phyloP scores from a whole-genome alignment of 2,888 invertebrate species.

The Phortica okadai region DNA sequence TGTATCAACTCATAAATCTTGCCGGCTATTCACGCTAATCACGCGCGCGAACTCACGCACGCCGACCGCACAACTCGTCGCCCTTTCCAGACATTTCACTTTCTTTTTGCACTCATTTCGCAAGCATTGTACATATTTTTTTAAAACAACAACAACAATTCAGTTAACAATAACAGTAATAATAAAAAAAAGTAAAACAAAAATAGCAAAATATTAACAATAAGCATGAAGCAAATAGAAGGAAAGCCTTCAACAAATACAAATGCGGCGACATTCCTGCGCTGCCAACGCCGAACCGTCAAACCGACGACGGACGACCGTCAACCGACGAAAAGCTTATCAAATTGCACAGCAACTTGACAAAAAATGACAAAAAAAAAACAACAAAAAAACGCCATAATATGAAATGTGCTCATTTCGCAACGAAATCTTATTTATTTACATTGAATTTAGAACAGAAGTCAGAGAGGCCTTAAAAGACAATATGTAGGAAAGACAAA shows the following conservation, averaged over 20 bases:
- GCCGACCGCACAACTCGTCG: not conserved
- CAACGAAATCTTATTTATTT: not conserved
- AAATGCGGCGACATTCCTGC: constrained; percentile 7
- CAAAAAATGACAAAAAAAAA: constrained; percentile 22
- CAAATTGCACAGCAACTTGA: constrained; percentile 42
- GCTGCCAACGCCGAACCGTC: not conserved
- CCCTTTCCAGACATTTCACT: not conserved
- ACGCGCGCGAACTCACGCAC: not conserved
- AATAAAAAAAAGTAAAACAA: not conserved
- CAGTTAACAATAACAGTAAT: too few relatives aligned
- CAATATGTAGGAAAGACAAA: constrained; percentile 30
- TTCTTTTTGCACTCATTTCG: not conserved
- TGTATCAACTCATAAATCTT: not conserved
- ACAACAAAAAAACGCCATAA: not conserved
- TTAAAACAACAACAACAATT: too few relatives aligned
- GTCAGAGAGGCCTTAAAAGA: constrained; percentile 5
- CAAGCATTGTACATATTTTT: not conserved
- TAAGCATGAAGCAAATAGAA: not conserved
- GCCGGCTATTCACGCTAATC: constrained; percentile 3
- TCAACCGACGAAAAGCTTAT: constrained; percentile 23
- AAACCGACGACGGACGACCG: constrained; percentile 25
- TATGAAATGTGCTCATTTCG: too few relatives aligned
- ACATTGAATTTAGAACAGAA: constrained; percentile 27
- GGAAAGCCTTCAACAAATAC: not conserved
- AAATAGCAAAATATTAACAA: not conserved